Evolutionary conservation across 2,888 invertebrate species (phyloP), one percentile per base, ranked within the genome.

Genomic region (Lutraria lutraria): DNA sequence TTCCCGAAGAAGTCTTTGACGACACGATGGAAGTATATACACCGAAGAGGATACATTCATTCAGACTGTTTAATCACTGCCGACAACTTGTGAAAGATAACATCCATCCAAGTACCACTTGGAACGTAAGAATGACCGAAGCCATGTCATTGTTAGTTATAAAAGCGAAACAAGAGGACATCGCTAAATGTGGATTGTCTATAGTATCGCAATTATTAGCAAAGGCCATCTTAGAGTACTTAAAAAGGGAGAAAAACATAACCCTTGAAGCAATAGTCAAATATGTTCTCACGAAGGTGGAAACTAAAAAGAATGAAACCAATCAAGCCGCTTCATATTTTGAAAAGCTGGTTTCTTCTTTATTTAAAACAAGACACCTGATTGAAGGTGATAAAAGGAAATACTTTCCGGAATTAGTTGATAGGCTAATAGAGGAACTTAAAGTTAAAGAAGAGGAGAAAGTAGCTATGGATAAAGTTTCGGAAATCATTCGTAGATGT

Each of bases 321-420:
- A 81, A 84, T 34, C 81, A 56, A 31, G 86, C 82, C 81, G 88
- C 90, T 15, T 84, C 80, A 25, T 31, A 86, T 31, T 90, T 88
- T 68, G 88, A 84, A 0, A 68, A 43, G 56, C 76, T 88, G 1
- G 79, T 90, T 0, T 83, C 68, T 25, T 86, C 86, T 21, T 54
- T 90, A 16, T 90, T 90, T 56, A 88, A 90, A 76, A 88, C 88
- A 60, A 86, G 90, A 76, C 87, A 84, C 21, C 60, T n/a, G 4
- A 84, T 86, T 76, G 80, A 86, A n/a, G 89, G 85, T 10, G 88
- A 90, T 16, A 80, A 52, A 29, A 86, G 68, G 54, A 29, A 25
- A 16, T 93, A 90, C 72, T 95, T 94, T 89, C 93, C 95, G 8
- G 94, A 93, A 8, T 68, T 95, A 13, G 90, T 95, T 34, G 89